Evolutionary conservation across 2,113 vertebrate genomes (phyloP).

Genomic region (Sakesphorus luctuosus): DNA sequence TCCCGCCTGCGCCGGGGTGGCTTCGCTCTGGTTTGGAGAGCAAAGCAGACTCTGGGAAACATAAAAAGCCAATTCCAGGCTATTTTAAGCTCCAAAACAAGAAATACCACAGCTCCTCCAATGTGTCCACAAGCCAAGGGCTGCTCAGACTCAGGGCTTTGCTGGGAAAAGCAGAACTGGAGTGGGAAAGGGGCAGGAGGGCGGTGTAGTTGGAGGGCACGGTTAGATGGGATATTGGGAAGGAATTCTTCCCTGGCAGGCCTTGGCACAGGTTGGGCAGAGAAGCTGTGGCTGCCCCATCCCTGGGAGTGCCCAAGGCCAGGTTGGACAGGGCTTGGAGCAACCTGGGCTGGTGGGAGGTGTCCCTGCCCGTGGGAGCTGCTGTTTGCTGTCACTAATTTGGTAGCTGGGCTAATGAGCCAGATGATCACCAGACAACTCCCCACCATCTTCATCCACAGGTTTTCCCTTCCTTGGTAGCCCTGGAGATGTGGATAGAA

Average conservation of each 20-base stretch:
- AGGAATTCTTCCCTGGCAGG: background rate
- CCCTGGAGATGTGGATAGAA: background rate
- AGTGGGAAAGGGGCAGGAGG: background rate
- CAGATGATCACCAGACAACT: background rate
- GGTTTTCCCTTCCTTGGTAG: background rate
- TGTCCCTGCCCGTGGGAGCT: background rate
- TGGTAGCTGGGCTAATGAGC: background rate
- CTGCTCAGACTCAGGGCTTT: background rate
- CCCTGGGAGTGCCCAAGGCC: background rate
- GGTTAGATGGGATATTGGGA: background rate
- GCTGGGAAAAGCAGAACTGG: background rate
- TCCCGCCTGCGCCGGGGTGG: background rate
- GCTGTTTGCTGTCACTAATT: background rate
- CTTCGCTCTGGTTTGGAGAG: background rate
- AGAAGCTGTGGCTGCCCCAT: background rate
- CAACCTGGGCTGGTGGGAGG: background rate
- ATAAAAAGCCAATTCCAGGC: background rate
- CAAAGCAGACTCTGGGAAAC: background rate
- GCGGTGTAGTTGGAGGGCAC: accelerated
- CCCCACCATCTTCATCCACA: background rate
- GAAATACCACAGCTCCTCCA: background rate
- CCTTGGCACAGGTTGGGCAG: background rate
- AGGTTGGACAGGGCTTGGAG: background rate
- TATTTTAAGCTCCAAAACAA: slow-evolving; percentile 21
- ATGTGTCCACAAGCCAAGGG: background rate